Evolutionary conservation across 2,113 vertebrate species (phyloP), one percentile per base, ranked within the genome.

Genomic region (Calcarius ornatus): DNA sequence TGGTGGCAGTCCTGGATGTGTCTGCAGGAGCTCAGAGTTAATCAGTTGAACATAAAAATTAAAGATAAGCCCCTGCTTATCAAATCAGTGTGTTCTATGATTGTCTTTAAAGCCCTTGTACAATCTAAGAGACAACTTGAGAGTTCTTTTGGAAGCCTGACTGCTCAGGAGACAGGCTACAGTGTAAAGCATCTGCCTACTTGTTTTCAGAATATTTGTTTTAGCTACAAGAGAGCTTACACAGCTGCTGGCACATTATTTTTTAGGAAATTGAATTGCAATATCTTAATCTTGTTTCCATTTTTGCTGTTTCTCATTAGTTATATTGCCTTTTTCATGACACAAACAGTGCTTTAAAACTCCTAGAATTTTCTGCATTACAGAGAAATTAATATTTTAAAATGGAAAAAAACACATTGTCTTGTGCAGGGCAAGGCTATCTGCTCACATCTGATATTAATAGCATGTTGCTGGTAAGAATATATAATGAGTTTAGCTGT

Each of bases 221-320:
- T 86, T 86, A 95, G 57, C 57, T 83, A 76, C 38, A 65, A 91
- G 68, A 91, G 78, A 92, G 93, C 92, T 92, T 88, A 71, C 86
- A 96, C 78, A 97, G 76, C 81, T 96, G 50, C 80, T 77, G 82
- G 51, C 61, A 42, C 56, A 21, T 95, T 90, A 94, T 96, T 97
- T 96, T 94, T 61, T 84, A 91, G 93, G 89, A 97, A 96, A 91
- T 91, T 80, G 77, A 73, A 80, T 78, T 83, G 51, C 15, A 80
- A 0, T 95, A 81, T 80, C 82, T 94, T 97, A 78, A 91, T 92
- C 75, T 86, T 35, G 12, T 86, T 95, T 85, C 89, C 10, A 13
- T n/a, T 95, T 96, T 86, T 89, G 66, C 73, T 72, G 22, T 92
- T 95, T 51, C 47, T 51, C 37, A 42, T 81, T 51, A 85, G 66